Conservation (phyloP, 2,113 vertebrate genomes). For the Pangasianodon gigas region DNA sequence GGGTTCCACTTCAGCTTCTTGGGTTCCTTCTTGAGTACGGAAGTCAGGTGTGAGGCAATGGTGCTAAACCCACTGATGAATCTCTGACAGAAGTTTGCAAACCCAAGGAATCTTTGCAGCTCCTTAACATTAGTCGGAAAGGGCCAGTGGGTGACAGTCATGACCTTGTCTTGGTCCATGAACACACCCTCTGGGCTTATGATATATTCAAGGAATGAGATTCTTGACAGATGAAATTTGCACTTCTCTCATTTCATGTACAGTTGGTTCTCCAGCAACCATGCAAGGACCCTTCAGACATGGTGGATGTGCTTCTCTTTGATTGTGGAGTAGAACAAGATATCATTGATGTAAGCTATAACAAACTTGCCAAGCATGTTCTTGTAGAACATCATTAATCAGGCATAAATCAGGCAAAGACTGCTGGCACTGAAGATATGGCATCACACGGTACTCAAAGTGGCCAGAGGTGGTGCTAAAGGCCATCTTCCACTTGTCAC, state of each 20-base stretch:
- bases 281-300: no score
- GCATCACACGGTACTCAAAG: not conserved
- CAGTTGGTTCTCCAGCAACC: no score
- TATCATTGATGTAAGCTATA: not conserved
- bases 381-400: not conserved
- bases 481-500: no score
- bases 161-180: not conserved
- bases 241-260: no score
- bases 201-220: not conserved
- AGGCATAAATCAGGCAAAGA: not conserved
- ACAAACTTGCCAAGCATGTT: not conserved
- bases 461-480: no score
- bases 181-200: not conserved
- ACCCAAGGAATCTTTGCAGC: no score
- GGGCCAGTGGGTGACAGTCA: not conserved
- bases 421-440: not conserved
- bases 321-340: no score
- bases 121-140: not conserved
- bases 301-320: no score
- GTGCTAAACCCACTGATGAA: not conserved
- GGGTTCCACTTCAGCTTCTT: not conserved
- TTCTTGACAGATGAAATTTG: no score
- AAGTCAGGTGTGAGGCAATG: not conserved
- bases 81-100: no score
- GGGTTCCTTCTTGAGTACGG: not conserved